A percentile compares a stretch with the other conserved stretches of the same genome.
phyloP scores from a whole-genome alignment of 2,797 vertebrate genomes.

The Halcyon chelicuti region DNA sequence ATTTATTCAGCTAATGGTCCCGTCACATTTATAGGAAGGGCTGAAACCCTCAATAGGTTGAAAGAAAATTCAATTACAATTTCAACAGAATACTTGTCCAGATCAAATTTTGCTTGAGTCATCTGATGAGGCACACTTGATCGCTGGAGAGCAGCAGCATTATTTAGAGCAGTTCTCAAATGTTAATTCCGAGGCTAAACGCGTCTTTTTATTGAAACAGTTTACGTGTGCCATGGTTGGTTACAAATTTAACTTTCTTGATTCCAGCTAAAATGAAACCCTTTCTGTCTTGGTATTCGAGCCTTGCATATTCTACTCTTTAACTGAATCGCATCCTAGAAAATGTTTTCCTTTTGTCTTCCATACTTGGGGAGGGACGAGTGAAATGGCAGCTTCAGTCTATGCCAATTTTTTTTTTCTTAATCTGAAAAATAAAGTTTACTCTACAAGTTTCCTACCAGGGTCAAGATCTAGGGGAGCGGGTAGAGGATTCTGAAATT shows the following conservation, averaged over 20 bases:
- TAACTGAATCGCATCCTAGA: neutral
- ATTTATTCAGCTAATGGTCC: neutral
- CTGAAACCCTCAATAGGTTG: neutral
- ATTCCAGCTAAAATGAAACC: neutral
- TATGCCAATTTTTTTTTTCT: neutral
- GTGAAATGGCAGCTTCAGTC: neutral
- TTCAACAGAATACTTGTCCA: neutral
- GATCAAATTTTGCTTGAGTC: constrained; percentile 1
- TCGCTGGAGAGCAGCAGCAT: neutral
- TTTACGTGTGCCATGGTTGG: neutral
- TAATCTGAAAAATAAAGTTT: neutral
- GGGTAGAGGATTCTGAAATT: constrained; percentile 23
- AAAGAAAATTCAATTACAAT: constrained; percentile 7
- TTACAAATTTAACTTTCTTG: neutral
- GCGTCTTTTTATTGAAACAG: neutral
- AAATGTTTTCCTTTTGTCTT: neutral
- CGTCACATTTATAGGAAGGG: neutral
- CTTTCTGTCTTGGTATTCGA: neutral
- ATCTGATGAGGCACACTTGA: neutral
- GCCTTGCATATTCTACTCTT: neutral
- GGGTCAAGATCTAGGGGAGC: constrained; percentile 1
- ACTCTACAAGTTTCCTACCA: neutral
- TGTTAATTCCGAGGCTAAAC: neutral
- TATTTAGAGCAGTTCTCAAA: neutral
- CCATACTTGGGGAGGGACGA: neutral